Base-by-base conservation (phyloP, 2,797 vertebrate species). In the Hirundo rustica region DNA sequence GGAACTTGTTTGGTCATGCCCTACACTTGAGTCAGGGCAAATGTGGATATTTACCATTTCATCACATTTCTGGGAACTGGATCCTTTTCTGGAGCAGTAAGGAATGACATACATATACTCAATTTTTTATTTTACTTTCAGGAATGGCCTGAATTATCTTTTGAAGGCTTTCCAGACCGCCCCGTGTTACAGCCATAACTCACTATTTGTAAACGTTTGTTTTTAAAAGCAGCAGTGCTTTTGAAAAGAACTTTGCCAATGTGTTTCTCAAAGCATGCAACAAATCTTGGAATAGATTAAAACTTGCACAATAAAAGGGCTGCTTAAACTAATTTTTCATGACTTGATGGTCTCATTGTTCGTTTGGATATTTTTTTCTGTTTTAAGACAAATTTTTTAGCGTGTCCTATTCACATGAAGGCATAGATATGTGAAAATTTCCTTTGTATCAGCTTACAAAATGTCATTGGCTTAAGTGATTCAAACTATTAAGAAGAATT, bases 141-240 rank as follows among this genome's bases (percentile, higher is more conserved):
- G 34, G 22, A 89, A 50, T 64, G 29, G 72, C 23, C 32, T 88
- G 32, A 85, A 71, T 67, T 45, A 30, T 51, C 29, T 93, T 42
- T 47, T 85, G 57, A 88, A 77, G 82, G n/a, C 34, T 67, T 84
- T 89, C 80, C 86, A 93, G 94, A 81, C 80, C 80, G 87, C 80
- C 47, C 86, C 1, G 8, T 58, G 30, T 75, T 89, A 26, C 55
- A 87, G 58, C 40, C 26, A 32, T 68, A 92, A 78, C 48, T 88
- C 27, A 7, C 3, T 53, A 12, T 88, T 94, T 77, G 68, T 72
- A 73, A 87, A 62, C 82, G 74, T 72, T 89, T 89, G 57, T 42
- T 93, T 92, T 88, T 45, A 47, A 78, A 86, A 84, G 58, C 85
- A 88, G 38, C 53, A 16, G 0, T n/a, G 36, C 32, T 53, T 90